These are phyloP conservation scores for Euproctis similis DNA, from an alignment of 2,888 invertebrate genomes.

Conservation along the genomic window DNA sequence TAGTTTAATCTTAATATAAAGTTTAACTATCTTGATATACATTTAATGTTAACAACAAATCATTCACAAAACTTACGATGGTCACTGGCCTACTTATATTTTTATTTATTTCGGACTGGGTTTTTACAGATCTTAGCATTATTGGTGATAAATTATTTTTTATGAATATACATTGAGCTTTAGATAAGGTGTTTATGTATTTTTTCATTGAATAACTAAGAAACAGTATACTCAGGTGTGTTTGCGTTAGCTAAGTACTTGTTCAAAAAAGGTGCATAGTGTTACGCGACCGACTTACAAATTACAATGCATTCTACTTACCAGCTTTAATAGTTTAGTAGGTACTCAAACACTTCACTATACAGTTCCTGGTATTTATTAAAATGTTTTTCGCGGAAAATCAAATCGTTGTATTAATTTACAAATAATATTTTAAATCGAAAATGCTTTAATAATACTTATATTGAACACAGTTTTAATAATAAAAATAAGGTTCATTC, in stretches of 20 bases:
- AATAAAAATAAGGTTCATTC: slow-evolving; percentile 10
- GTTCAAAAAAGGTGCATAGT: slow-evolving; percentile 15
- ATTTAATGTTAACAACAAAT: too few species aligned
- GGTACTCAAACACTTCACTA: slow-evolving; percentile 5
- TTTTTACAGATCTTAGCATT: too few species aligned
- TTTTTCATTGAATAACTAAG: slow-evolving; percentile 10
- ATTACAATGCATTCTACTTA: slow-evolving; percentile 14
- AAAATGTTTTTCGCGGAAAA: slow-evolving; percentile 27
- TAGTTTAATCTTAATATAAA: too few species aligned
- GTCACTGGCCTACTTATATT: too few species aligned
- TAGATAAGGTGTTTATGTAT: too few species aligned
- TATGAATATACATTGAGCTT: too few species aligned
- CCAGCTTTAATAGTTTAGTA: slow-evolving; percentile 12
- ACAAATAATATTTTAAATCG: slow-evolving; percentile 14
- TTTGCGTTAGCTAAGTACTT: slow-evolving; percentile 8
- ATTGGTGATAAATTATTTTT: too few species aligned
- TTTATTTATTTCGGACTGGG: too few species aligned
- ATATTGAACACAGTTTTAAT: slow-evolving; percentile 11
- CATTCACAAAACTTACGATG: too few species aligned
- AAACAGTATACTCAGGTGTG: slow-evolving; percentile 15
- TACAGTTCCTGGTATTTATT: slow-evolving; percentile 13
- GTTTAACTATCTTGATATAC: too few species aligned
- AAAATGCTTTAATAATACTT: slow-evolving; percentile 10
- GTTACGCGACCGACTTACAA: slow-evolving; percentile 16
- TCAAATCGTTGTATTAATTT: slow-evolving; percentile 12